Percentiles rank a stretch among this genome's conserved stretches.
phyloP scores from a whole-genome alignment of 2,113 vertebrate genomes.

The Lampris incognitus region DNA sequence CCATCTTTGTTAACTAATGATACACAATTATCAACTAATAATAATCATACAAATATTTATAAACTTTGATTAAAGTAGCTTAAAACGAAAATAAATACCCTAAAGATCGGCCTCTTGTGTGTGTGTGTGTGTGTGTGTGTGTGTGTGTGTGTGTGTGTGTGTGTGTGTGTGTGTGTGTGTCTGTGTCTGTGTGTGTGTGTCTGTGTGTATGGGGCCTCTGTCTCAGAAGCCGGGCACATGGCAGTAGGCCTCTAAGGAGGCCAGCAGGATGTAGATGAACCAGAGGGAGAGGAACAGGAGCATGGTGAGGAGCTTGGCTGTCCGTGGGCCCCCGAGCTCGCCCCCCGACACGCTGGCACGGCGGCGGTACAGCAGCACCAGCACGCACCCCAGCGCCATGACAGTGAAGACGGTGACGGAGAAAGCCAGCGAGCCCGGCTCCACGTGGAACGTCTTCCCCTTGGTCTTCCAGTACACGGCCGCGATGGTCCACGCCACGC shows the following conservation, averaged over 20 bases:
- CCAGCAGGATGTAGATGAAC: conserved; percentile 86
- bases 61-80: conserved; percentile 74
- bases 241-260: conserved; percentile 86
- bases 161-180: conserved; percentile 34
- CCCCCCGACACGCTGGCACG: conserved; percentile 76
- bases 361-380: conserved; percentile 84
- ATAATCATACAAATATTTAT: conserved; percentile 75
- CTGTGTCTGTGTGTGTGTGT: conserved; percentile 42
- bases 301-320: conserved; percentile 83
- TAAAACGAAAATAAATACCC: conserved; percentile 59
- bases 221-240: conserved; percentile 83
- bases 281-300: conserved; percentile 82
- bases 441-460: conserved; percentile 79
- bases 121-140: conserved; percentile 41
- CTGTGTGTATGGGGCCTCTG: conserved; percentile 3
- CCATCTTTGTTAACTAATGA: conserved; percentile 32
- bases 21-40: conserved; percentile 44
- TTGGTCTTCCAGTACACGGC: conserved; percentile 83
- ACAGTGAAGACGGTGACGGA: conserved; percentile 87
- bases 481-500: conserved; percentile 88
- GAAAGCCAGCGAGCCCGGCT: conserved; percentile 86
- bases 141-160: conserved; percentile 30
- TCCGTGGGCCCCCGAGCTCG: conserved; percentile 87
- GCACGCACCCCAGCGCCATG: conserved; percentile 77
- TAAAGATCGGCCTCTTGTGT: too few species aligned